phyloP scores from a whole-genome alignment of 1,140 invertebrate genomes.

The Metopolophium dirhodum region DNA sequence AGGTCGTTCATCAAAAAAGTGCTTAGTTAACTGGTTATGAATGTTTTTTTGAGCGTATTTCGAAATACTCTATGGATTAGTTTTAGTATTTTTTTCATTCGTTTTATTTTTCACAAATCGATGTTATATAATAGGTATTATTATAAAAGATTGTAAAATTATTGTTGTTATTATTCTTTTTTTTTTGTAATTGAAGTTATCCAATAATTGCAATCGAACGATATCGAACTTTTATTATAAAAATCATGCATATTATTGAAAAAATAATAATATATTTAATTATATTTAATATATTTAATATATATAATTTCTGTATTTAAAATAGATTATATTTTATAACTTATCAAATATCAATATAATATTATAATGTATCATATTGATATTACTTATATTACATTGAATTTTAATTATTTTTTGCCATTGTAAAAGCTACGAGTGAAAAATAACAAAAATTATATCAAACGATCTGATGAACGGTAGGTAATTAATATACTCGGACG shows the following conservation, averaged over 20 bases:
- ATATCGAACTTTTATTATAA: background rate
- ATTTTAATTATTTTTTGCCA: background rate
- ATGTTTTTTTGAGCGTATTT: background rate
- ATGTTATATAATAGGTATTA: background rate
- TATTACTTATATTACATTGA: background rate
- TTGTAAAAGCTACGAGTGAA: background rate
- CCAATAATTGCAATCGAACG: background rate
- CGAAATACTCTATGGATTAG: background rate
- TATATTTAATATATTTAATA: too few species aligned
- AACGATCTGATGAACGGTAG: background rate
- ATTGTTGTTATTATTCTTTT: background rate
- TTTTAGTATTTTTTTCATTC: background rate
- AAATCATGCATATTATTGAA: background rate
- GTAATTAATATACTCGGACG: background rate
- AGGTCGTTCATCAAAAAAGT: slow-evolving; percentile 18
- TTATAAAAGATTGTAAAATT: background rate
- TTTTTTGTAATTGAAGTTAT: background rate
- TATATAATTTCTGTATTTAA: background rate
- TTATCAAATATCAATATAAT: too few species aligned
- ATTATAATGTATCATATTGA: background rate
- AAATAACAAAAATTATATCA: background rate
- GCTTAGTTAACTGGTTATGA: background rate
- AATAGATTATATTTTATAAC: background rate
- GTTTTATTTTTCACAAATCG: background rate
- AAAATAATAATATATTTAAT: too few species aligned